Evolutionary conservation across 2,888 invertebrate species (phyloP).

Genomic region (Ophion ventricosus): DNA sequence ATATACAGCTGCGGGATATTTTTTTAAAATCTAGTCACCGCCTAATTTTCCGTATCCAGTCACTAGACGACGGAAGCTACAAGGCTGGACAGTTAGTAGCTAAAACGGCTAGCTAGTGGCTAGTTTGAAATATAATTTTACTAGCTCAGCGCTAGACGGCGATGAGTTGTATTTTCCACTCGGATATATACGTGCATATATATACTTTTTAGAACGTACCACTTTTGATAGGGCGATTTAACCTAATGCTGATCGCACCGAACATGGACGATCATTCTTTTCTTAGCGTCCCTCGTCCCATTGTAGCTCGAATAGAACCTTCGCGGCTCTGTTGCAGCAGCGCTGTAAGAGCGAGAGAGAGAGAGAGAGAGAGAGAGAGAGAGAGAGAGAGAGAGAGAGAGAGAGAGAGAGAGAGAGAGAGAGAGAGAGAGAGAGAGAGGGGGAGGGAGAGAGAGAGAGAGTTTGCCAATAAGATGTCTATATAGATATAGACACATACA

Average conservation of each 20-base stretch:
- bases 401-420: too few species aligned
- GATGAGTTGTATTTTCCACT: too few species aligned
- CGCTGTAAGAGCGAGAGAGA: conserved; percentile 3
- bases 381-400: not conserved
- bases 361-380: too few species aligned
- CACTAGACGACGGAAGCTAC: too few species aligned
- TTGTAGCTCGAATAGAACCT: conserved; percentile 41
- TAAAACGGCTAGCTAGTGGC: too few species aligned
- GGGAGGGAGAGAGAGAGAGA: not conserved
- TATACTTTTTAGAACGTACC: not conserved
- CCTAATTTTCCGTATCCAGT: too few species aligned
- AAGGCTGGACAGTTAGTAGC: too few species aligned
- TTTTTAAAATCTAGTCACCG: too few species aligned
- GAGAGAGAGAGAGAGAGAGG: too few species aligned
- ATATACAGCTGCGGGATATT: too few species aligned
- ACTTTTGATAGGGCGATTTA: not conserved
- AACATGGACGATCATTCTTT: conserved; percentile 45
- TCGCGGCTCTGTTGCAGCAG: conserved; percentile 59
- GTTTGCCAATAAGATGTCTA: not conserved
- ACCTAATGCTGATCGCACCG: not conserved
- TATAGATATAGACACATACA: conserved; percentile 1
- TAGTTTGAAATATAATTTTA: too few species aligned
- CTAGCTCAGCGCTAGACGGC: too few species aligned
- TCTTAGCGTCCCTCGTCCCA: conserved; percentile 11
- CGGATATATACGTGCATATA: not conserved